Conservation (phyloP, 2,113 vertebrate species). For the Gymnobelideus leadbeateri region DNA sequence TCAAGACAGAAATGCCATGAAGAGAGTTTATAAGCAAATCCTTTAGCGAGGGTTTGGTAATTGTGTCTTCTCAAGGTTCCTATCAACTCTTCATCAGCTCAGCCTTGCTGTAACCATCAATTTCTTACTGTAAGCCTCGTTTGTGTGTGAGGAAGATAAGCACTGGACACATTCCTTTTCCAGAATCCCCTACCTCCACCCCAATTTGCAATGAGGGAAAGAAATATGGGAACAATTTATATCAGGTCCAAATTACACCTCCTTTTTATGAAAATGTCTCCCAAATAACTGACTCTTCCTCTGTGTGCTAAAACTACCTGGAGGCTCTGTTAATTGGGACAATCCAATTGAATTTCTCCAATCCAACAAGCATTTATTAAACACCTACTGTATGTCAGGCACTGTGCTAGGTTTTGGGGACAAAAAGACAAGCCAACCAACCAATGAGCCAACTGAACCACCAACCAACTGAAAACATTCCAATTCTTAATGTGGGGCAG, state of each 20-base stretch:
- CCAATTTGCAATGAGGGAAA: conserved; percentile 36
- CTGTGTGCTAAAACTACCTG: conserved; percentile 9
- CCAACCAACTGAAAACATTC: neutral
- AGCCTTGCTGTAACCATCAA: conserved; percentile 11
- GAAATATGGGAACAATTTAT: conserved; percentile 39
- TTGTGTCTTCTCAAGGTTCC: conserved; percentile 44
- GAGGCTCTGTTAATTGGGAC: neutral
- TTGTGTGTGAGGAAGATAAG: conserved; percentile 79
- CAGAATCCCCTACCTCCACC: neutral
- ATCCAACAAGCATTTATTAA: neutral
- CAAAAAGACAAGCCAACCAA: neutral
- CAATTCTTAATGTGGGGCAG: neutral
- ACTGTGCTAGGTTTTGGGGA: neutral
- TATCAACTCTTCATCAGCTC: conserved; percentile 39
- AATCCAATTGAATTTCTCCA: neutral
- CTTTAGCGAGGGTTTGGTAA: neutral
- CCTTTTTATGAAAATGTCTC: conserved; percentile 45
- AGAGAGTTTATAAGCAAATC: conserved; percentile 48
- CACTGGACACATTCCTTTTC: conserved; percentile 61
- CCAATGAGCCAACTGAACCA: neutral
- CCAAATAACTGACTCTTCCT: neutral
- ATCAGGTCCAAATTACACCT: conserved; percentile 61
- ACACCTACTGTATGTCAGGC: neutral
- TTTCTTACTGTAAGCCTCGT: conserved; percentile 56
- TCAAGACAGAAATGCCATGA: conserved; percentile 3